A percentile compares a stretch with the other conserved stretches of the same genome.
Conservation (phyloP, 2,797 vertebrate species). For the Monodelphis domestica region DNA sequence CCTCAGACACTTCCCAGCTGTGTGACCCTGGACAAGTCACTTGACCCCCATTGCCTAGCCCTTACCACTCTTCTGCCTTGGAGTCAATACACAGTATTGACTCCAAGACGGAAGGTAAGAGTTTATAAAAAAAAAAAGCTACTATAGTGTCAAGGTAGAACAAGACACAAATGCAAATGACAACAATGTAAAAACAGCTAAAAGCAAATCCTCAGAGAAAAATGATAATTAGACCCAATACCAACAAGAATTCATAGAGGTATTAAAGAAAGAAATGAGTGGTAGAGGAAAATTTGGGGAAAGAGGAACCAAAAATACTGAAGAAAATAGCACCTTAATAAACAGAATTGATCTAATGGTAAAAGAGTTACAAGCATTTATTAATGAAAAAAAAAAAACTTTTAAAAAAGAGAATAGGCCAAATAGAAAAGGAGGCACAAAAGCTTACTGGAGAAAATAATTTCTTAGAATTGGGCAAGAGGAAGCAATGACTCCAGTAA, state of each 20-base stretch:
- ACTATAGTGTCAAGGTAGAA: background rate
- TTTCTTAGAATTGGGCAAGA: background rate
- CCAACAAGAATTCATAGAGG: background rate
- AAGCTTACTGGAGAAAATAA: background rate
- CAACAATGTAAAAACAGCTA: background rate
- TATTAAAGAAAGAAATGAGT: background rate
- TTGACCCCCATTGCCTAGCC: too few relatives aligned
- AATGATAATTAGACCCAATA: background rate
- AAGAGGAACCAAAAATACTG: background rate
- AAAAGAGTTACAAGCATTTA: background rate
- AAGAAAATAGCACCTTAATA: background rate
- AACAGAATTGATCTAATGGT: background rate
- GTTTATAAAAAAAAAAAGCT: too few relatives aligned
- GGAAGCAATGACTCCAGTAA: background rate
- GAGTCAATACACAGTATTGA: too few relatives aligned
- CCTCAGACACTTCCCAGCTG: too few relatives aligned
- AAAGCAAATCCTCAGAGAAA: background rate
- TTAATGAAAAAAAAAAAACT: background rate
- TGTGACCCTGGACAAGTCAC: too few relatives aligned
- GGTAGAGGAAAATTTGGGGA: background rate
- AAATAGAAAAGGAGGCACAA: background rate
- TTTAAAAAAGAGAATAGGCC: background rate
- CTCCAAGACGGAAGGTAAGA: too few relatives aligned
- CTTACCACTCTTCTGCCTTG: too few relatives aligned
- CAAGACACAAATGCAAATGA: background rate